Percentiles rank a stretch among this genome's conserved stretches.
phyloP scores from a whole-genome alignment of 2,113 vertebrate genomes.

The Salvator merianae region DNA sequence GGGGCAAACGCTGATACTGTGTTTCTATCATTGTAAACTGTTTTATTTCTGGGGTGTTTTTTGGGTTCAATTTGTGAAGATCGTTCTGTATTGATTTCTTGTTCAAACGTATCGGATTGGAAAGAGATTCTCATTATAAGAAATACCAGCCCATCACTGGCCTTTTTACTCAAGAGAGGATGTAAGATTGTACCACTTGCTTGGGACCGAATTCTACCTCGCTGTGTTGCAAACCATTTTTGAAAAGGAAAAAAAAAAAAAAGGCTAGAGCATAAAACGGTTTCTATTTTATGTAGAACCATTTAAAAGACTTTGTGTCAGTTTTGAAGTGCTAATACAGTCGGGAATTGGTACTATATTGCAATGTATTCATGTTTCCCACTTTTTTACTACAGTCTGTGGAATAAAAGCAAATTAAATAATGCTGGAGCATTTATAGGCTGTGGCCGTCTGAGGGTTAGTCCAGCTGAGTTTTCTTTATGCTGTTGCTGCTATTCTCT shows the following conservation, averaged over 20 bases:
- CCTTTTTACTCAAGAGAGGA: not conserved
- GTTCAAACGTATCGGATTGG: constrained; percentile 2
- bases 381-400: constrained; percentile 7
- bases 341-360: not conserved
- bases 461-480: not conserved
- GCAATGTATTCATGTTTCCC: not conserved
- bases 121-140: not conserved
- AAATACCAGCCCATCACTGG: not conserved
- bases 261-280: not conserved
- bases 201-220: constrained; percentile 6
- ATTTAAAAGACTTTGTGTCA: constrained; percentile 21
- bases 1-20: constrained; percentile 76
- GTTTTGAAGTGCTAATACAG: not conserved
- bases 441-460: not conserved
- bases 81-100: not conserved
- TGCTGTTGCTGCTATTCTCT: not conserved
- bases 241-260: not conserved
- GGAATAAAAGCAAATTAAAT: not conserved
- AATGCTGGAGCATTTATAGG: not conserved
- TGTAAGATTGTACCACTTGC: not conserved
- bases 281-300: not conserved
- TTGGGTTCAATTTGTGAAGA: constrained; percentile 19
- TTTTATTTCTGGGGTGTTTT: not conserved
- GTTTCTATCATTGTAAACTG: constrained; percentile 33
- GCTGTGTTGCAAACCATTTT: not conserved